phyloP scores from a whole-genome alignment of 2,113 vertebrate species.

The Hystrix cristata region DNA sequence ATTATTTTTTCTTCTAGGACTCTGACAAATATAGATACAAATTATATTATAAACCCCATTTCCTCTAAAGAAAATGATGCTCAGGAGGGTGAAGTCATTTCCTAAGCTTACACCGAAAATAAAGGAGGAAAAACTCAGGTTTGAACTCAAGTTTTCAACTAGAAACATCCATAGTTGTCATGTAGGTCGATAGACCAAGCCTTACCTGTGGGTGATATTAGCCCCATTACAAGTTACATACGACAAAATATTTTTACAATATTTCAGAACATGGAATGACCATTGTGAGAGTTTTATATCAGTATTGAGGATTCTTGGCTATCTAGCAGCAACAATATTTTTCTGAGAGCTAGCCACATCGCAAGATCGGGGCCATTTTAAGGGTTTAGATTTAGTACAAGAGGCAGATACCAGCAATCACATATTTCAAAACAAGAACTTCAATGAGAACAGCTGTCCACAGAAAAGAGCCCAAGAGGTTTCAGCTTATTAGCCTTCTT shows the following conservation, averaged over 20 bases:
- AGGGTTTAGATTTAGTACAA: constrained; percentile 16
- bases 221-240: background rate
- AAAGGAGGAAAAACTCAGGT: background rate
- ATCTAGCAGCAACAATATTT: background rate
- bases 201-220: background rate
- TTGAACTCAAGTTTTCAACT: background rate
- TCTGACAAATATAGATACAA: background rate
- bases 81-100: background rate
- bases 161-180: background rate
- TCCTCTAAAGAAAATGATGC: background rate
- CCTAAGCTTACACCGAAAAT: background rate
- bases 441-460: constrained; percentile 27
- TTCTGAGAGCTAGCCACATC: constrained; percentile 58
- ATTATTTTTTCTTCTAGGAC: background rate
- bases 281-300: background rate
- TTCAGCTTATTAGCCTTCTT: constrained; percentile 42
- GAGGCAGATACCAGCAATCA: constrained; percentile 34
- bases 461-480: constrained; percentile 29
- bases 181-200: background rate
- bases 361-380: constrained; percentile 26
- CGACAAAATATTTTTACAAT: background rate
- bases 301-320: background rate
- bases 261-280: background rate
- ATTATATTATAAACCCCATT: background rate
- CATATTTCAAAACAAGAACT: constrained; percentile 61